Evolutionary conservation across 2,888 invertebrate species (phyloP).

Genomic region (Acheta domesticus): DNA sequence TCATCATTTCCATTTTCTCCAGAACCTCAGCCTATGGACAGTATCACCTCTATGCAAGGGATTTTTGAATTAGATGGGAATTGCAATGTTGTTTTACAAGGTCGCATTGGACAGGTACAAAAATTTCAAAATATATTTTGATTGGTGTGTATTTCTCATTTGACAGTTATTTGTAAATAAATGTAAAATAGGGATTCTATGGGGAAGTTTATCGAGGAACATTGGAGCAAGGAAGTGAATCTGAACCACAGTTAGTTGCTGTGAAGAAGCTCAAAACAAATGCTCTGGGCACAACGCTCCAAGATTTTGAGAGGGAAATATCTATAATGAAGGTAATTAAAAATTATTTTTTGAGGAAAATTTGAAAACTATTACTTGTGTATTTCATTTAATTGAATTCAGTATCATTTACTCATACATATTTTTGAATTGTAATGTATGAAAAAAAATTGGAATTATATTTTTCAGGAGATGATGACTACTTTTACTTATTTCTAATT

Average conservation of each 20-base stretch:
- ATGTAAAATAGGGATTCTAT: slow-evolving; percentile 68
- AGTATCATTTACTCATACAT: no score
- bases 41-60: slow-evolving; percentile 52
- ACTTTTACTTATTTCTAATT: no score
- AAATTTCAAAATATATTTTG: background rate
- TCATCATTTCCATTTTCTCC: slow-evolving; percentile 46
- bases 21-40: slow-evolving; percentile 47
- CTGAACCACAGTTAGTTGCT: slow-evolving; percentile 58
- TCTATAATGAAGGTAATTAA: slow-evolving; percentile 75
- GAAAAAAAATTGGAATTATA: no score
- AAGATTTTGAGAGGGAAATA: slow-evolving; percentile 81
- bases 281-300: slow-evolving; percentile 49
- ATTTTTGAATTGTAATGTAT: no score
- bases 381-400: no score
- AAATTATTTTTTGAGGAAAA: background rate
- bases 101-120: slow-evolving; percentile 57
- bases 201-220: slow-evolving; percentile 80
- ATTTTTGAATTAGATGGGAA: slow-evolving; percentile 58
- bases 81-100: slow-evolving; percentile 58
- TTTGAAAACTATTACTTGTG: no score
- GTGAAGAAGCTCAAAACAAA: slow-evolving; percentile 63
- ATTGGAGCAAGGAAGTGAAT: slow-evolving; percentile 56
- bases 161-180: background rate
- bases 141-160: background rate
- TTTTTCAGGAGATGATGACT: no score